Evolutionary conservation across 2,888 invertebrate species (phyloP), one percentile per base, ranked within the genome.

Genomic region (Morpho helenor): DNA sequence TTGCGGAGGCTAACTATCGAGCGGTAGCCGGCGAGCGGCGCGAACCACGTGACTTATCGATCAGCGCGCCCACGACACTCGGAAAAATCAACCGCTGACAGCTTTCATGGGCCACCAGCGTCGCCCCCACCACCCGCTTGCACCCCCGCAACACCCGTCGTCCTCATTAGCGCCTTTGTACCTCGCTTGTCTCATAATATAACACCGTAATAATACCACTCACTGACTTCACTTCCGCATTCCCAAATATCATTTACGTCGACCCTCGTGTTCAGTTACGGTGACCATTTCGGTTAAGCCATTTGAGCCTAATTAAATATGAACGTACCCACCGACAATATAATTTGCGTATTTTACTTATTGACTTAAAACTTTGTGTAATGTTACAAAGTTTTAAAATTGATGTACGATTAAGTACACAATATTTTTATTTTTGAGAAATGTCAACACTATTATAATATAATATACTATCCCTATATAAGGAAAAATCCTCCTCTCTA

Each of bases 31-130:
- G 74, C 73, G 70, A 66, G 65, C 74, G 75, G 75, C 74, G 75
- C 73, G 76, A 74, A 72, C 84, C 88, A 87, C 88, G 89, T 89
- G 88, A 88, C 87, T 88, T 89, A 90, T 90, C 89, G 89, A 90
- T 88, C 88, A 89, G 85, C 84, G 78, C 77, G 83, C 86, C 83
- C 87, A 85, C 87, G 87, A 87, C 88, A 88, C 89, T 87, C 85
- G 84, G 88, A 89, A 89, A 89, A 90, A 90, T 90, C 89, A 89
- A 87, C 89, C 89, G 87, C 87, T 88, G 88, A 88, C 89, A 89
- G 88, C 87, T 84, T 87, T 85, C 87, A 83, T 82, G 79, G 81
- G 76, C 79, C 80, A 77, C 80, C 81, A 73, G 77, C 71, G 71
- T 75, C 76, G 73, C 73, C 67, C 68, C 60, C 65, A 60, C 62